Conservation (phyloP, 2,797 vertebrate species). For the Peromyscus attwateri region DNA sequence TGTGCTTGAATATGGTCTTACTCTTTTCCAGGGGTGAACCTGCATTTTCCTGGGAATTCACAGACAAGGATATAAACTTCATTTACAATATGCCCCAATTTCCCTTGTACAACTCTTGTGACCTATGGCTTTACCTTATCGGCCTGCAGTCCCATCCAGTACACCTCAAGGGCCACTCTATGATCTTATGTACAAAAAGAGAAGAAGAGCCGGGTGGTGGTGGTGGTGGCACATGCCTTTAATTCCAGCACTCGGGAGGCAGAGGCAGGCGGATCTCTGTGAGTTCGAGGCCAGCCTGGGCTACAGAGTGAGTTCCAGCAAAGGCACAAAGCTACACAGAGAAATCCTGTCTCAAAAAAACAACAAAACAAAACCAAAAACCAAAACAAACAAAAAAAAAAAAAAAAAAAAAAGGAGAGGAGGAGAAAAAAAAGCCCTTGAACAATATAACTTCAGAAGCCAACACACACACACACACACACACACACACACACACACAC, state of each 20-base stretch:
- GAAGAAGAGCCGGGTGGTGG: not conserved
- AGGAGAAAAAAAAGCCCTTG: not conserved
- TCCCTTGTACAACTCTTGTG: not conserved
- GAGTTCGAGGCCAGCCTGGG: too few relatives aligned
- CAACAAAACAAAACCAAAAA: too few relatives aligned
- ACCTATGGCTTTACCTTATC: not conserved
- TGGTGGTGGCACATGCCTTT: too few relatives aligned
- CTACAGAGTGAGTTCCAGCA: too few relatives aligned
- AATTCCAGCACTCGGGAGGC: too few relatives aligned
- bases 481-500: not conserved
- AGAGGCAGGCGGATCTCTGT: too few relatives aligned
- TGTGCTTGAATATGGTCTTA: not conserved
- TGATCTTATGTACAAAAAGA: not conserved
- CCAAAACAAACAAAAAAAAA: too few relatives aligned
- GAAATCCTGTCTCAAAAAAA: too few relatives aligned
- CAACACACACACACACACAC: not conserved
- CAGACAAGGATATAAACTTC: not conserved
- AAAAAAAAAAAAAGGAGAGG: too few relatives aligned
- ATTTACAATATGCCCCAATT: not conserved
- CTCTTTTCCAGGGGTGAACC: not conserved
- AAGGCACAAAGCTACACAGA: too few relatives aligned
- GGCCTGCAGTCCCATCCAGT: not conserved
- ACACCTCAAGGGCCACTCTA: not conserved
- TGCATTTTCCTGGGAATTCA: not conserved
- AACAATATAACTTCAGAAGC: not conserved